These are phyloP conservation scores for Thereva nobilitata DNA, from an alignment of 2,888 invertebrate genomes.

Conservation along the genomic window DNA sequence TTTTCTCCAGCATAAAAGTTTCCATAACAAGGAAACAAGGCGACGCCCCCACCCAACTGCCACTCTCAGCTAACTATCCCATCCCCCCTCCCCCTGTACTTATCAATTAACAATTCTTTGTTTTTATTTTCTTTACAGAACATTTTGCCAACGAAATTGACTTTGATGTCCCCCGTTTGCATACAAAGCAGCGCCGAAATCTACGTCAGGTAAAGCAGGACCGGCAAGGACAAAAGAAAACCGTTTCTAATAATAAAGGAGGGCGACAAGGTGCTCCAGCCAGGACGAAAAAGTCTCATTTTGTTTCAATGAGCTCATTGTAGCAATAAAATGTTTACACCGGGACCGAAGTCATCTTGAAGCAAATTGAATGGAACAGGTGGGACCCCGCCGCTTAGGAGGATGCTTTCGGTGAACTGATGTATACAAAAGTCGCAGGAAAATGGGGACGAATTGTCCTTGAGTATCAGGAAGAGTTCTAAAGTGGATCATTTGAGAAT, in stretches of 20 bases:
- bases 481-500: conserved; percentile 30
- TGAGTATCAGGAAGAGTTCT: conserved; percentile 9
- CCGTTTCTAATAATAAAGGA: conserved; percentile 17
- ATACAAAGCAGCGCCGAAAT: neutral
- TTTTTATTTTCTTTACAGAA: conserved; percentile 9
- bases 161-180: neutral
- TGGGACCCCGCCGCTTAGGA: conserved; percentile 24
- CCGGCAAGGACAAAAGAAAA: neutral
- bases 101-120: too few species aligned
- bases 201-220: conserved; percentile 14
- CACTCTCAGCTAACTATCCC: too few species aligned
- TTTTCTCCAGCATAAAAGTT: too few species aligned
- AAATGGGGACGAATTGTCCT: conserved; percentile 29
- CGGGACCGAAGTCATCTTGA: conserved; percentile 23
- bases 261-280: too few species aligned
- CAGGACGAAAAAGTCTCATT: conserved; percentile 22
- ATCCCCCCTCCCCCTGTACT: too few species aligned
- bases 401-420: conserved; percentile 15
- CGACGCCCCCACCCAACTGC: too few species aligned
- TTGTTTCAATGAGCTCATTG: conserved; percentile 30
- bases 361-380: conserved; percentile 36
- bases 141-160: conserved; percentile 9
- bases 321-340: conserved; percentile 40
- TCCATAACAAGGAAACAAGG: too few species aligned
- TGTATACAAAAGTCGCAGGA: conserved; percentile 2